Evolutionary conservation across 2,888 invertebrate species (phyloP).

Genomic region (Geophilus truncorum): DNA sequence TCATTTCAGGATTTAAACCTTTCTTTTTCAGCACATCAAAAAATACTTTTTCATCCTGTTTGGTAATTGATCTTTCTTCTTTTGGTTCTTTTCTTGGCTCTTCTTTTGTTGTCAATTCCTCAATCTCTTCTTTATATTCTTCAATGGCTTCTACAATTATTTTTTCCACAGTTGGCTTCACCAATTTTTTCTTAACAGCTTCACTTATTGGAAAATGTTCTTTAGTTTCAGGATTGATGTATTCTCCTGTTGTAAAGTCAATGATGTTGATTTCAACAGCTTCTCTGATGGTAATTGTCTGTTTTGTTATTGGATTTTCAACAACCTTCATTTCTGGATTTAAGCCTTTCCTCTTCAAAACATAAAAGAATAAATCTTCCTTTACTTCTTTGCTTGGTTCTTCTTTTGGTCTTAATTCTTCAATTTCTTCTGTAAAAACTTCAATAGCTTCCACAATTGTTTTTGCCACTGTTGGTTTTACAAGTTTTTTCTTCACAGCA

Average conservation of each 20-base stretch:
- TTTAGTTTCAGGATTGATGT: conserved; percentile 61
- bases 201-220: conserved; percentile 34
- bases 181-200: neutral
- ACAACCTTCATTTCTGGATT: neutral
- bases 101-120: neutral
- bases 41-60: neutral
- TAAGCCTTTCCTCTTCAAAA: neutral
- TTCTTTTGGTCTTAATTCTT: conserved; percentile 53
- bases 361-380: too few species aligned
- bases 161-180: neutral
- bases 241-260: conserved; percentile 70
- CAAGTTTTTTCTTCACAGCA: conserved; percentile 69
- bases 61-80: neutral
- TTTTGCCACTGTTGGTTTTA: conserved; percentile 58
- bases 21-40: neutral
- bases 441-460: neutral
- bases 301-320: neutral
- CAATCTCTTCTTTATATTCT: neutral
- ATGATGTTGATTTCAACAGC: conserved; percentile 67
- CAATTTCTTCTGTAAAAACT: conserved; percentile 47
- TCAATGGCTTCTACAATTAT: conserved; percentile 28
- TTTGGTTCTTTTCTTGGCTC: conserved; percentile 57
- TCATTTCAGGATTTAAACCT: conserved; percentile 54
- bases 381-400: neutral
- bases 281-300: conserved; percentile 70